These are phyloP conservation scores for Hypotaenidia okinawae DNA, from an alignment of 2,797 vertebrate genomes.

Conservation along the genomic window DNA sequence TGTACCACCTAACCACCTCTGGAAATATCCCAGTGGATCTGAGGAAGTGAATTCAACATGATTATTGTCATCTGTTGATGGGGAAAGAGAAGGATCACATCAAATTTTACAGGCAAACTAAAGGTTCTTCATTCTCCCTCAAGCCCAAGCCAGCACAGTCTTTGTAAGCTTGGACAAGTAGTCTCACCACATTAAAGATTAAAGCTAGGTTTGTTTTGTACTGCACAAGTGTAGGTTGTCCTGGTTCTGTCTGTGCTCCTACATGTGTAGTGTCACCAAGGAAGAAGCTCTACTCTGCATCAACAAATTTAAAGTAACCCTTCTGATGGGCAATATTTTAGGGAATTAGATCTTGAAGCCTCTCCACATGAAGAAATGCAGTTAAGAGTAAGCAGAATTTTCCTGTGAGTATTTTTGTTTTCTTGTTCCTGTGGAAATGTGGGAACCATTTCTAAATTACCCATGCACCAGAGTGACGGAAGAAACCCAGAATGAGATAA, in stretches of 20 bases:
- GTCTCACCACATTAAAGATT: background rate
- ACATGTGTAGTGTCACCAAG: background rate
- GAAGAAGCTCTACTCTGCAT: background rate
- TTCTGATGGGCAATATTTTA: background rate
- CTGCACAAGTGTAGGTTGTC: background rate
- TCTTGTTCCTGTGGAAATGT: conserved; percentile 57
- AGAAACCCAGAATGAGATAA: conserved; percentile 60
- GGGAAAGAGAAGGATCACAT: background rate
- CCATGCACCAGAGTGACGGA: conserved; percentile 26
- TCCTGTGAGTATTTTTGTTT: conserved; percentile 6
- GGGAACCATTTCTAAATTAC: conserved; percentile 71
- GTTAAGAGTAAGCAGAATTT: background rate
- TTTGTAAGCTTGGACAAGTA: background rate
- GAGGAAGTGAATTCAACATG: background rate
- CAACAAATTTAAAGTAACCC: background rate
- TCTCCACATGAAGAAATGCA: background rate
- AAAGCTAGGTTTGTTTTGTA: background rate
- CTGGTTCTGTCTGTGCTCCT: background rate
- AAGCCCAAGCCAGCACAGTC: background rate
- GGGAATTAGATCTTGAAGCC: background rate
- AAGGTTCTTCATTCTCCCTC: background rate
- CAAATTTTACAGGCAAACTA: background rate
- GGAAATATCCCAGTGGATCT: background rate
- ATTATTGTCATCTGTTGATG: background rate
- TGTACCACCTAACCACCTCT: background rate